Conservation (phyloP, 2,113 vertebrate species). For the Malurus alboscapulatus region DNA sequence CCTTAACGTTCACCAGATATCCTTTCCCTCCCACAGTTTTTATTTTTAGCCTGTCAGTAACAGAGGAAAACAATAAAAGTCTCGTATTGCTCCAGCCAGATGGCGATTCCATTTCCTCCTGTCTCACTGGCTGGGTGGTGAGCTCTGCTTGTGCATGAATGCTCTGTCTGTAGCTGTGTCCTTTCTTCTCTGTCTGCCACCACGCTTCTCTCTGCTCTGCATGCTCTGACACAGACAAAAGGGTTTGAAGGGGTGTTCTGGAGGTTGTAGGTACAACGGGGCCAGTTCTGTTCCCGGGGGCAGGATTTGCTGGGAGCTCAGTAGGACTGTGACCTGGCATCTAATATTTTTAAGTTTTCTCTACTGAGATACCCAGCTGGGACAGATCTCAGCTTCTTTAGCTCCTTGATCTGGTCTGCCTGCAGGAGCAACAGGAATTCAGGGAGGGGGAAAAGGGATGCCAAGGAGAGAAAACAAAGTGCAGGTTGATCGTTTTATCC, state of each 20-base stretch:
- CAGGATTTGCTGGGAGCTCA: not conserved
- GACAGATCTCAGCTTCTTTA: not conserved
- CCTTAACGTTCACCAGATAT: not conserved
- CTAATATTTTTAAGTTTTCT: not conserved
- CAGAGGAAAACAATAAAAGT: conserved; percentile 1
- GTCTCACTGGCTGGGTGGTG: rapidly evolving
- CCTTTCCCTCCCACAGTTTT: not conserved
- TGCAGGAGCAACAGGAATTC: not conserved
- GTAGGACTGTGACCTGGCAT: not conserved
- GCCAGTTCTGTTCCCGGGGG: rapidly evolving
- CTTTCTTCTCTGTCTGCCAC: not conserved
- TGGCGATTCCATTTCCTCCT: not conserved
- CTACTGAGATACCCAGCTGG: not conserved
- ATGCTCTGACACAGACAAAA: not conserved
- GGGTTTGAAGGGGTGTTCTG: not conserved
- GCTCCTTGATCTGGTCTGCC: not conserved
- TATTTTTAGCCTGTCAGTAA: conserved; percentile 31
- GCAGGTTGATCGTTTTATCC: not conserved
- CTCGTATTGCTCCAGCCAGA: not conserved
- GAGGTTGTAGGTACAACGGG: not conserved
- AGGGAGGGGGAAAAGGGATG: not conserved
- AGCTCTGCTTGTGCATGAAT: not conserved
- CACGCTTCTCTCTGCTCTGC: not conserved
- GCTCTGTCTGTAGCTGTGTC: not conserved
- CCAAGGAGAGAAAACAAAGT: not conserved